A percentile compares a stretch with the other conserved stretches of the same genome.
phyloP scores from a whole-genome alignment of 2,888 invertebrate species.

The Torymus tubicola region DNA sequence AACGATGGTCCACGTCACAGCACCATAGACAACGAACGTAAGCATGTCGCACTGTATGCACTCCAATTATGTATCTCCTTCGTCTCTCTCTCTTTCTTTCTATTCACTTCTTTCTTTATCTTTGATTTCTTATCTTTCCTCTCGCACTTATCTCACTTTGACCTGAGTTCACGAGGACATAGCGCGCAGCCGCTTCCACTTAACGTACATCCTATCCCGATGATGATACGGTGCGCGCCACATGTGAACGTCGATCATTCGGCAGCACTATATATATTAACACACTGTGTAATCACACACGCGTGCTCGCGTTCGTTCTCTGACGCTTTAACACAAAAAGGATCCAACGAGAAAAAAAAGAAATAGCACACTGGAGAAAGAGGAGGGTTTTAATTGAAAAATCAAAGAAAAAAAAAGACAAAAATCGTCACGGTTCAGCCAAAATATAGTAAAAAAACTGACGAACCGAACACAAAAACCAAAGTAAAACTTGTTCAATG shows the following conservation, averaged over 20 bases:
- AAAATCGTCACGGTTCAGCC: too few relatives aligned
- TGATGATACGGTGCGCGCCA: conserved; percentile 3
- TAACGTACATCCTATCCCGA: conserved; percentile 41
- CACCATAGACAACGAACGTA: too few relatives aligned
- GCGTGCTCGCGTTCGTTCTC: too few relatives aligned
- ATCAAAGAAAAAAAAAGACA: too few relatives aligned
- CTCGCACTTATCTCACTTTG: too few relatives aligned
- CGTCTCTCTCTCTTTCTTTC: too few relatives aligned
- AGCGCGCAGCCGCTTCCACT: conserved; percentile 44
- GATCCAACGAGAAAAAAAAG: conserved; percentile 14
- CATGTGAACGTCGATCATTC: conserved; percentile 23
- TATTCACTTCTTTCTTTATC: too few relatives aligned
- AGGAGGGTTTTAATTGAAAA: too few relatives aligned
- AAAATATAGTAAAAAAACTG: too few relatives aligned
- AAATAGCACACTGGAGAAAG: neutral
- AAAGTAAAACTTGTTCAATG: too few relatives aligned
- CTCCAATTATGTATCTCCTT: neutral
- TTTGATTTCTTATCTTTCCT: too few relatives aligned
- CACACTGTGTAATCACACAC: neutral
- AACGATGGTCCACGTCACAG: neutral
- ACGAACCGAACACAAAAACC: too few relatives aligned
- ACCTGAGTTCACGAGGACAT: conserved; percentile 43
- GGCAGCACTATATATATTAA: neutral
- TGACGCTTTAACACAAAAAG: neutral
- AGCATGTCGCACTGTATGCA: neutral